These are phyloP conservation scores for Rhabdomys dilectus DNA, from an alignment of 2,113 vertebrate species.

Conservation along the genomic window DNA sequence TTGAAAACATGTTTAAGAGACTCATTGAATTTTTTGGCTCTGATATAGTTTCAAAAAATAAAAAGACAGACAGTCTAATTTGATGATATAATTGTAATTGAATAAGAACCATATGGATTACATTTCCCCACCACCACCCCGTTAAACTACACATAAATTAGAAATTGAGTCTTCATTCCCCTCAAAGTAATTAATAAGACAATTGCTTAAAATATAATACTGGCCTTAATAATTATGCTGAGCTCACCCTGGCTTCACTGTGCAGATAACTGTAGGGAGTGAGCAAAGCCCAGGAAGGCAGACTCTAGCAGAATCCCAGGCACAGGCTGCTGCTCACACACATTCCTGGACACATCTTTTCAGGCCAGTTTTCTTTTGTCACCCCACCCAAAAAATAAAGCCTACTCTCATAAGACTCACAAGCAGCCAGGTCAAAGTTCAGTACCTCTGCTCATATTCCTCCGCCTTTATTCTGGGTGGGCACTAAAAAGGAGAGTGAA, in stretches of 20 bases:
- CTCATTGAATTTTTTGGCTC: conserved; percentile 64
- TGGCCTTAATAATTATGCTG: conserved; percentile 24
- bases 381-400: background rate
- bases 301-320: background rate
- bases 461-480: background rate
- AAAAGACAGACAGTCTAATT: conserved; percentile 60
- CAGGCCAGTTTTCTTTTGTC: background rate
- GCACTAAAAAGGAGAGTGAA: background rate
- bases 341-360: background rate
- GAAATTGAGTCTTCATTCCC: conserved; percentile 67
- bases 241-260: conserved; percentile 46
- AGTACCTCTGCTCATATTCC: background rate
- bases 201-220: conserved; percentile 69
- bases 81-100: conserved; percentile 70
- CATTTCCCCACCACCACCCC: conserved; percentile 14
- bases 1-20: conserved; percentile 59
- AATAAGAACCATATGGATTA: conserved; percentile 76
- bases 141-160: conserved; percentile 66
- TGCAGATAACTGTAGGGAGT: background rate
- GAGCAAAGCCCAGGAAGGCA: background rate
- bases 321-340: background rate
- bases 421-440: background rate
- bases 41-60: background rate
- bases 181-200: conserved; percentile 70
- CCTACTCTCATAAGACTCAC: background rate